Percentiles rank a stretch among this genome's conserved stretches.
Conservation (phyloP, 1,140 invertebrate genomes). For the Formica selysi region DNA sequence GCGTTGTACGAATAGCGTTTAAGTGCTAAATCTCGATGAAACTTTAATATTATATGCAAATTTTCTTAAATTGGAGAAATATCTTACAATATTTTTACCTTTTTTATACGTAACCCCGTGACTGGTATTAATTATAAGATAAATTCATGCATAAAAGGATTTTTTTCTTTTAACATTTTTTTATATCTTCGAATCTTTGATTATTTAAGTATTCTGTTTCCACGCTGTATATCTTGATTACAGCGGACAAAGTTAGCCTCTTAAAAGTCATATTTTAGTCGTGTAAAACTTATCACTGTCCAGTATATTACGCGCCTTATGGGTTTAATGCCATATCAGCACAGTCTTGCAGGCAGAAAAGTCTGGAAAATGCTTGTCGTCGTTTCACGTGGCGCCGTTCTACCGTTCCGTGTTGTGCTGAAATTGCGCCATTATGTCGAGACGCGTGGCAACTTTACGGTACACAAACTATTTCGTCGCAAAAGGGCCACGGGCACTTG, state of each 20-base stretch:
- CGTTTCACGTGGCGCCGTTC: background rate
- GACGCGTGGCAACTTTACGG: slow-evolving; percentile 25
- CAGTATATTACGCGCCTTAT: background rate
- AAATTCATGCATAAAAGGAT: background rate
- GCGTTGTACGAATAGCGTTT: background rate
- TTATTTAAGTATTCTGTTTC: background rate
- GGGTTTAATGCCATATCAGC: background rate
- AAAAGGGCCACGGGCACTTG: background rate
- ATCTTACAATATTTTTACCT: background rate
- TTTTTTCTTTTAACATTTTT: background rate
- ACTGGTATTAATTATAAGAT: background rate
- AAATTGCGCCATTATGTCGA: slow-evolving; percentile 33
- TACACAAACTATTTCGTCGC: background rate
- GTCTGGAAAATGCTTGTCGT: slow-evolving; percentile 6
- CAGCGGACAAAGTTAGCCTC: background rate
- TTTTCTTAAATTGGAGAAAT: background rate
- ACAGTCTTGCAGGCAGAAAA: too few species aligned
- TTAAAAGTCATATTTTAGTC: slow-evolving; percentile 10
- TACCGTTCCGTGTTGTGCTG: background rate
- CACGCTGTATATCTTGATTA: background rate
- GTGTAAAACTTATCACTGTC: slow-evolving; percentile 24
- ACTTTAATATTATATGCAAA: background rate
- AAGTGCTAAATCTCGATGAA: background rate
- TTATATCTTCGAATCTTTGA: background rate
- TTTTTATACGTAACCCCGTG: background rate